Percentiles rank a stretch among this genome's conserved stretches.
Evolutionary conservation across 2,797 vertebrate species (phyloP).

Genomic region (Amazona ochrocephala): DNA sequence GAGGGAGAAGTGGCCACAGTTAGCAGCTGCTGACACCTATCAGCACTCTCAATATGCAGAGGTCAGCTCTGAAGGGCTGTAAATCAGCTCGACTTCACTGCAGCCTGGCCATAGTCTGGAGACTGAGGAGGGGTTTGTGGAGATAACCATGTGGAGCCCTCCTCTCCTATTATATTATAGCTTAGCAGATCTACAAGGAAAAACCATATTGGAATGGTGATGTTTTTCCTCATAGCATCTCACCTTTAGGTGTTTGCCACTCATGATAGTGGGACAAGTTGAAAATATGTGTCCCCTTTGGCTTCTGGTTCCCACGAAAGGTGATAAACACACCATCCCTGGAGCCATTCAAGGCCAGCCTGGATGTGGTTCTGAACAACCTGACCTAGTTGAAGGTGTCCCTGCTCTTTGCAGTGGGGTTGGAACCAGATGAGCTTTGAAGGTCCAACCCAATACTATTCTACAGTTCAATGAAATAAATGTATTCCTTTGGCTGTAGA

Average conservation of each 20-base stretch:
- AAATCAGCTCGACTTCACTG: not conserved
- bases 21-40: not conserved
- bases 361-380: not conserved
- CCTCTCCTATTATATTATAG: not conserved
- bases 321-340: not conserved
- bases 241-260: not conserved
- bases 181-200: not conserved
- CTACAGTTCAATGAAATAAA: not conserved
- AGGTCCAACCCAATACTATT: not conserved
- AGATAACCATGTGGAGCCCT: not conserved
- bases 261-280: fast-evolving
- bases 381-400: not conserved
- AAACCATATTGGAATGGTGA: not conserved
- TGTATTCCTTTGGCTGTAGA: not conserved
- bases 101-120: not conserved
- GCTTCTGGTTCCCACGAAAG: not conserved
- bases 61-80: not conserved
- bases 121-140: not conserved
- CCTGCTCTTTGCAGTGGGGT: not conserved
- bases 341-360: not conserved
- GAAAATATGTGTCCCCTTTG: not conserved
- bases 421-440: not conserved
- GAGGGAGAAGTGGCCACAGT: not conserved
- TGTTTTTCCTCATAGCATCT: not conserved
- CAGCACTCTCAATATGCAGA: not conserved